phyloP scores from a whole-genome alignment of 2,888 invertebrate genomes.

The Cryptosula pallasiana region DNA sequence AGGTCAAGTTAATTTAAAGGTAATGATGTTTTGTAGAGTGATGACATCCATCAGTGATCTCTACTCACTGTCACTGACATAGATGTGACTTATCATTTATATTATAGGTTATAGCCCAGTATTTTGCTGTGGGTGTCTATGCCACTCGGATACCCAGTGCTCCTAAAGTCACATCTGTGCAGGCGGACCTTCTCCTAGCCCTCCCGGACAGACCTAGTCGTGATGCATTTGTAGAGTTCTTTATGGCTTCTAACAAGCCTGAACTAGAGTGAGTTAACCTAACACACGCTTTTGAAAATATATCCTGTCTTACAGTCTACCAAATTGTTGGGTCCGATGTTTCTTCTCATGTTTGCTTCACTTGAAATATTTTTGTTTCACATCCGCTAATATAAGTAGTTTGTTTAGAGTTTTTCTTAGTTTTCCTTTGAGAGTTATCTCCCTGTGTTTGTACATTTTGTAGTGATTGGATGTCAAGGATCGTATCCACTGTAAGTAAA shows the following conservation, averaged over 20 bases:
- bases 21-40: too few relatives aligned
- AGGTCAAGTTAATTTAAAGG: constrained; percentile 23
- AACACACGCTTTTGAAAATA: too few relatives aligned
- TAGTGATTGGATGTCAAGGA: constrained; percentile 15
- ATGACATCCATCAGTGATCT: too few relatives aligned
- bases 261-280: constrained; percentile 16
- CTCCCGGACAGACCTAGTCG: constrained; percentile 20
- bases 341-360: too few relatives aligned
- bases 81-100: too few relatives aligned
- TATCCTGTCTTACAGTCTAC: too few relatives aligned
- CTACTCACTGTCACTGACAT: too few relatives aligned
- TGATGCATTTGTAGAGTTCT: constrained; percentile 24
- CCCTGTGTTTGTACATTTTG: neutral
- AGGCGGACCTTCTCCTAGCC: constrained; percentile 12
- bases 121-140: constrained; percentile 19
- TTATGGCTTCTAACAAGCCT: constrained; percentile 3
- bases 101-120: constrained; percentile 8
- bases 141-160: constrained; percentile 3
- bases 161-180: constrained; percentile 6
- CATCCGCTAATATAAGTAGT: neutral
- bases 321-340: too few relatives aligned
- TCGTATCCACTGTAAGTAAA: constrained; percentile 17
- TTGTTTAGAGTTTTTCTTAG: neutral
- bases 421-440: neutral
- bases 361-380: neutral